phyloP scores from a whole-genome alignment of 2,113 vertebrate species.

The Clupea harengus region DNA sequence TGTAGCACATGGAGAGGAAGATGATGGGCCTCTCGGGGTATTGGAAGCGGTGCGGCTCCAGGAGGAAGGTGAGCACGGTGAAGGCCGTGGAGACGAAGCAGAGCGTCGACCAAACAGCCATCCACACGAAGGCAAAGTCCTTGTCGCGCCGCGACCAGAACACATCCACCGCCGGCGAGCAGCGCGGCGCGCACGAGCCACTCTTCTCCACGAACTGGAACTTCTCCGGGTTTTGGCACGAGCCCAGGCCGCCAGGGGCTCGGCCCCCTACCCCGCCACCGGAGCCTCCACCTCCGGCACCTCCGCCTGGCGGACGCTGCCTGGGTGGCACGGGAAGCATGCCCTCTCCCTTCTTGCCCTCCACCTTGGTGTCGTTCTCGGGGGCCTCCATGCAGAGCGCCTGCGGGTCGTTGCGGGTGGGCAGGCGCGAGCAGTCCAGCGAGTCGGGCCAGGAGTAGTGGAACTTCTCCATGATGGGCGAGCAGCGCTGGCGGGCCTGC shows the following conservation, averaged over 20 bases:
- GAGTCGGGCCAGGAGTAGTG: slow-evolving; percentile 95
- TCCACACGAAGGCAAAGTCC: slow-evolving; percentile 96
- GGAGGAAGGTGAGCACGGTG: slow-evolving; percentile 94
- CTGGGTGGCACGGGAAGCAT: slow-evolving; percentile 81
- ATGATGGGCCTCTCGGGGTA: slow-evolving; percentile 97
- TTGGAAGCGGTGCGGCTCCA: slow-evolving; percentile 95
- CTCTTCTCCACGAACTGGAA: slow-evolving; percentile 95
- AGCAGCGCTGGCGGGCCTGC: slow-evolving; percentile 87
- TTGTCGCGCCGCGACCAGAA: slow-evolving; percentile 94
- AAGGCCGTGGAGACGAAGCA: slow-evolving; percentile 96
- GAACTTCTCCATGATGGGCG: slow-evolving; percentile 96
- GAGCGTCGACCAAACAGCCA: slow-evolving; percentile 93
- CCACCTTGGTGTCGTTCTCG: slow-evolving; percentile 82
- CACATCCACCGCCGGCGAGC: slow-evolving; percentile 87
- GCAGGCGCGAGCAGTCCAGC: slow-evolving; percentile 87
- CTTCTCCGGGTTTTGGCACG: slow-evolving; percentile 90
- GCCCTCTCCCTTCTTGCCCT: slow-evolving; percentile 81
- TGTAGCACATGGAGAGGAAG: slow-evolving; percentile 99
- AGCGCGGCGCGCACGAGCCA: slow-evolving; percentile 86
- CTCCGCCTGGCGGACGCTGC: slow-evolving; percentile 70
- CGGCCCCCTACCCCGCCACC: slow-evolving; percentile 43
- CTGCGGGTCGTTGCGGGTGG: slow-evolving; percentile 93
- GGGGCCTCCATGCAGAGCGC: slow-evolving; percentile 98
- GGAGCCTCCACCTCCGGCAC: not conserved
- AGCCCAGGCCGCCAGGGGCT: slow-evolving; percentile 59